phyloP scores from a whole-genome alignment of 2,888 invertebrate genomes.

The Arge pagana region DNA sequence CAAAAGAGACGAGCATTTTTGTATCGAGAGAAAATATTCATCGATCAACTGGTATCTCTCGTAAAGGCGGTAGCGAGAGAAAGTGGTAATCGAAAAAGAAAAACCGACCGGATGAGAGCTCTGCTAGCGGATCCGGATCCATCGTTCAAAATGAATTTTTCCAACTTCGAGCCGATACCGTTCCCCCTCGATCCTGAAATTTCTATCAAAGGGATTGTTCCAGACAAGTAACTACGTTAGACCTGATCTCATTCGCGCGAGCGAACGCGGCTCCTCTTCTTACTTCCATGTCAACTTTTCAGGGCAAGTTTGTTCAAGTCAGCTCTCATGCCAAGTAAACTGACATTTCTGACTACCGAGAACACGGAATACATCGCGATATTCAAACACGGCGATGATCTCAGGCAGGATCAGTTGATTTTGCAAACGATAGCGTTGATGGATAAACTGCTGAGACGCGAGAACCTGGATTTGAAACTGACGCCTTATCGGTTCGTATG shows the following conservation, averaged over 20 bases:
- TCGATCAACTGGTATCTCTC: conserved; percentile 85
- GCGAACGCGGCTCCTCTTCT: conserved; percentile 8
- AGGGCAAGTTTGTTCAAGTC: conserved; percentile 92
- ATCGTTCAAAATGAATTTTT: conserved; percentile 84
- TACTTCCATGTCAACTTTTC: no score
- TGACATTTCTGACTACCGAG: conserved; percentile 84
- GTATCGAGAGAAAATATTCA: conserved; percentile 85
- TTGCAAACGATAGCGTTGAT: conserved; percentile 97
- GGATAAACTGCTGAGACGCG: conserved; percentile 91
- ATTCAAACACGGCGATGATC: conserved; percentile 97
- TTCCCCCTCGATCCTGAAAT: conserved; percentile 94
- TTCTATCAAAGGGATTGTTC: conserved; percentile 83
- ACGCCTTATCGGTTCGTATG: conserved; percentile 80
- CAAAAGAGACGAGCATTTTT: conserved; percentile 78
- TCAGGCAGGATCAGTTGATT: conserved; percentile 96
- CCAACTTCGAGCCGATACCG: conserved; percentile 88
- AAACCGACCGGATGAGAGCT: conserved; percentile 87
- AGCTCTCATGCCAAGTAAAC: conserved; percentile 90
- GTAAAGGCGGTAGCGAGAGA: conserved; percentile 89
- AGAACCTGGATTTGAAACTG: conserved; percentile 94
- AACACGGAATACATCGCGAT: conserved; percentile 90
- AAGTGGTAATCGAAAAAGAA: conserved; percentile 88
- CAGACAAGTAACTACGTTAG: conserved; percentile 67
- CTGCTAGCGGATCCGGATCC: conserved; percentile 78
- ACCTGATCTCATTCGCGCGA: neutral